phyloP scores from a whole-genome alignment of 2,888 invertebrate species.

The Germaria angustata region DNA sequence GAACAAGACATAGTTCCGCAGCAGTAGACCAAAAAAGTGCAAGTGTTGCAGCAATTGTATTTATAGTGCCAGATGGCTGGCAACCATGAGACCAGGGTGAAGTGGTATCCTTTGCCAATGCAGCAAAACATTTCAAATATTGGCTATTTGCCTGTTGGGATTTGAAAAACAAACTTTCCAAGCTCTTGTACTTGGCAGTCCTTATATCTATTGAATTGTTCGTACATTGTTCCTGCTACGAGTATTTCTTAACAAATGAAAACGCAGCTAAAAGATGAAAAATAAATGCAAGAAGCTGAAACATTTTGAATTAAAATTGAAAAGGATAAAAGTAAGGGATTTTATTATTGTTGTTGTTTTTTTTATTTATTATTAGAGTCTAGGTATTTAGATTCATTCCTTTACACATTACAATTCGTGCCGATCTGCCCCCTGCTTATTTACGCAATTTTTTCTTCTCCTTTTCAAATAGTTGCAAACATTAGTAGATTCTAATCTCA shows the following conservation, averaged over 20 bases:
- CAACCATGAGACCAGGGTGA: slow-evolving; percentile 23
- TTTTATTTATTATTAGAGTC: neutral
- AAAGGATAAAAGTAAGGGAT: neutral
- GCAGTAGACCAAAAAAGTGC: slow-evolving; percentile 15
- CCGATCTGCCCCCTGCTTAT: slow-evolving; percentile 29
- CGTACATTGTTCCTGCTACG: slow-evolving; percentile 24
- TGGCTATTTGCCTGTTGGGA: slow-evolving; percentile 66
- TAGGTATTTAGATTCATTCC: slow-evolving; percentile 21
- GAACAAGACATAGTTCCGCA: slow-evolving; percentile 52
- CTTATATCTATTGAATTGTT: slow-evolving; percentile 12
- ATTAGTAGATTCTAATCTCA: slow-evolving; percentile 66
- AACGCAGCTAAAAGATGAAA: neutral
- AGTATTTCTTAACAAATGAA: slow-evolving; percentile 45
- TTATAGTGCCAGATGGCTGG: slow-evolving; percentile 61
- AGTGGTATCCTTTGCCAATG: slow-evolving; percentile 51
- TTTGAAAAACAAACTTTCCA: slow-evolving; percentile 51
- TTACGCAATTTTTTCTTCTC: slow-evolving; percentile 41
- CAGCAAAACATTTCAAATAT: slow-evolving; percentile 65
- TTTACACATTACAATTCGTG: slow-evolving; percentile 15
- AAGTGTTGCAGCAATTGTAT: slow-evolving; percentile 51
- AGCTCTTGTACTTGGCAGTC: slow-evolving; percentile 51
- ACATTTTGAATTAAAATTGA: slow-evolving; percentile 21
- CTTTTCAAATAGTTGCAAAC: slow-evolving; percentile 57
- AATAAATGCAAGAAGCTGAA: neutral
- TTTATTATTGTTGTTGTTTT: neutral